phyloP scores from a whole-genome alignment of 2,888 invertebrate species.

The Sesia apiformis region DNA sequence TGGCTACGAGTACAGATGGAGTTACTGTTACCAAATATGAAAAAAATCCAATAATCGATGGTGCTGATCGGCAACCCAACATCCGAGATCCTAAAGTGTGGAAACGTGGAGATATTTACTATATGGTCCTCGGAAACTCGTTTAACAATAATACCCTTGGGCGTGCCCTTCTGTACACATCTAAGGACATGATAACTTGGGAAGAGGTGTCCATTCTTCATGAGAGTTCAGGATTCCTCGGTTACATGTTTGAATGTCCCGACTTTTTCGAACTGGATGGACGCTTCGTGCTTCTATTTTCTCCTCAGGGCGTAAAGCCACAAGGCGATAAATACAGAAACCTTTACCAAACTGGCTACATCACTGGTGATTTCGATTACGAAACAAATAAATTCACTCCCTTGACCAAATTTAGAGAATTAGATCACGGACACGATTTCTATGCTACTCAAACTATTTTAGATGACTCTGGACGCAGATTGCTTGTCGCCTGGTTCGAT shows the following conservation, averaged over 20 bases:
- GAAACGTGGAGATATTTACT: slow-evolving; percentile 42
- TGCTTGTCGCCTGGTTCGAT: slow-evolving; percentile 54
- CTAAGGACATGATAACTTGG: slow-evolving; percentile 44
- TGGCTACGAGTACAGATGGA: slow-evolving; percentile 49
- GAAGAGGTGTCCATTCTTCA: slow-evolving; percentile 29
- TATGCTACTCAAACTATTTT: slow-evolving; percentile 57
- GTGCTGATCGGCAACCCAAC: slow-evolving; percentile 39
- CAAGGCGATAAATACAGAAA: slow-evolving; percentile 46
- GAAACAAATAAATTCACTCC: slow-evolving; percentile 28
- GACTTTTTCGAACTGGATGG: slow-evolving; percentile 58
- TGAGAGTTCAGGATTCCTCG: slow-evolving; percentile 42
- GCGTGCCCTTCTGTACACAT: slow-evolving; percentile 41
- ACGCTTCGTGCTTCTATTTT: slow-evolving; percentile 47
- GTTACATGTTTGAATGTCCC: slow-evolving; percentile 70
- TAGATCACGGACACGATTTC: slow-evolving; percentile 56
- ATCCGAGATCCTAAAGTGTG: slow-evolving; percentile 68
- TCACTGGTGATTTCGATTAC: slow-evolving; percentile 56
- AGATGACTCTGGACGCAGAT: slow-evolving; percentile 28
- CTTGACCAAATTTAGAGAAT: slow-evolving; percentile 32
- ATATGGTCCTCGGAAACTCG: slow-evolving; percentile 60
- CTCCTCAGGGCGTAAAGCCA: slow-evolving; percentile 50
- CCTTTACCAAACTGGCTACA: slow-evolving; percentile 53
- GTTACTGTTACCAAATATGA: slow-evolving; percentile 35
- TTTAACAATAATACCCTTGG: slow-evolving; percentile 36
- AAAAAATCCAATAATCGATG: slow-evolving; percentile 44